phyloP scores from a whole-genome alignment of 2,797 vertebrate genomes.

The Hydrocynus forskahlii region DNA sequence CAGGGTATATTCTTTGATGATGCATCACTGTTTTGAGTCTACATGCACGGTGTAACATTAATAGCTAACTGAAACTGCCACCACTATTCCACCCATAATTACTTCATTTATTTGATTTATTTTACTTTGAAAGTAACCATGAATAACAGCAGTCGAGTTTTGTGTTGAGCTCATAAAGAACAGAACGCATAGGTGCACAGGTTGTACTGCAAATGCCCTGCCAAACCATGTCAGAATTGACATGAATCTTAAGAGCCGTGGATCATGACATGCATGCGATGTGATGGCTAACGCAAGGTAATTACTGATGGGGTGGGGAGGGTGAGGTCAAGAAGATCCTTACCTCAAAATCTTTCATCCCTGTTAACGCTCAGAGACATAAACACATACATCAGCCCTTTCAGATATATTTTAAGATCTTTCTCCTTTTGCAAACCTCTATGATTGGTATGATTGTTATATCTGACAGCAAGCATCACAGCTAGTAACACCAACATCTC shows the following conservation, averaged over 20 bases:
- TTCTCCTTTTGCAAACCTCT: background rate
- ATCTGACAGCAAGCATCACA: background rate
- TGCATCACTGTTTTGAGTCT: constrained; percentile 15
- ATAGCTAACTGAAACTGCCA: constrained; percentile 37
- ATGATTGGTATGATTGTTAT: background rate
- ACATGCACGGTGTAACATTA: constrained; percentile 16
- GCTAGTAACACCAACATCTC: background rate
- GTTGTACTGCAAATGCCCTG: constrained; percentile 65
- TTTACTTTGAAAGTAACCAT: background rate
- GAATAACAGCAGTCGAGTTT: constrained; percentile 7
- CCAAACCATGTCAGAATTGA: constrained; percentile 75
- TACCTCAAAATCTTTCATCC: background rate
- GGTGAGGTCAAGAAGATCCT: constrained; percentile 26
- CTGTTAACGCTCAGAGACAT: background rate
- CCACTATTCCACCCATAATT: constrained; percentile 14
- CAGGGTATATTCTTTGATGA: constrained; percentile 27
- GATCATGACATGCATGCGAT: constrained; percentile 79
- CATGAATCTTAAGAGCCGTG: constrained; percentile 72
- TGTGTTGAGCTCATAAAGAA: constrained; percentile 19
- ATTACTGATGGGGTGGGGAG: constrained; percentile 73
- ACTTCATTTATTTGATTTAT: constrained; percentile 7
- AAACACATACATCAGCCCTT: background rate
- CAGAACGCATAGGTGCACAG: constrained; percentile 55
- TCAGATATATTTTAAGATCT: background rate
- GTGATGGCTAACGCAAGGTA: constrained; percentile 77